phyloP scores from a whole-genome alignment of 2,888 invertebrate species.

The Nowickia ferox region DNA sequence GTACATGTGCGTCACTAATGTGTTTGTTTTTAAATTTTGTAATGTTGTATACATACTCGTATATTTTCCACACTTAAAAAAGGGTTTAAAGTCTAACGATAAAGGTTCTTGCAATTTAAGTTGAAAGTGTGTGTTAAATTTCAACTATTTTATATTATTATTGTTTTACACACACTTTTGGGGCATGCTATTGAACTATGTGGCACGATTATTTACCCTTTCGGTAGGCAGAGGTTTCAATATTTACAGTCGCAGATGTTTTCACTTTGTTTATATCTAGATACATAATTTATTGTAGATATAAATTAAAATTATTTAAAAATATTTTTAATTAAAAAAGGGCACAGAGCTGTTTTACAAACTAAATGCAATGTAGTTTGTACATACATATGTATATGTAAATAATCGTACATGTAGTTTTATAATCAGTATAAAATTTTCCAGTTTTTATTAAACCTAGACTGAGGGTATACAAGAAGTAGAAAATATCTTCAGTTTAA shows the following conservation, averaged over 20 bases:
- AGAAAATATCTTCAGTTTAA: background rate
- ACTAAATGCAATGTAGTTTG: background rate
- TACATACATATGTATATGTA: too few relatives aligned
- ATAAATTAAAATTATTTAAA: conserved; percentile 19
- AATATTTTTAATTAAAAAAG: conserved; percentile 15
- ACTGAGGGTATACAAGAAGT: background rate
- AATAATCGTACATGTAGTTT: background rate
- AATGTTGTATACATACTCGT: conserved; percentile 38
- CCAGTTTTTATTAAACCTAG: background rate
- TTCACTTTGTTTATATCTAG: conserved; percentile 45
- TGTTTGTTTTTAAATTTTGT: conserved; percentile 27
- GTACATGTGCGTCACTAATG: background rate
- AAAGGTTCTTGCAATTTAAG: conserved; percentile 9
- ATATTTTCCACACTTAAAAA: conserved; percentile 13
- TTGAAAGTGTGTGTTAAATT: background rate
- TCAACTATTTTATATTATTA: conserved; percentile 1
- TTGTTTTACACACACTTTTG: conserved; percentile 45
- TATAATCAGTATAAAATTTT: background rate
- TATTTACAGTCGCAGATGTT: conserved; percentile 68
- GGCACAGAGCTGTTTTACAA: background rate
- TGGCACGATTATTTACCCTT: conserved; percentile 28
- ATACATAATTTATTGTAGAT: background rate
- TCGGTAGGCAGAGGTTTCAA: conserved; percentile 62
- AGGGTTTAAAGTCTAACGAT: conserved; percentile 30
- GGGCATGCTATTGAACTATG: conserved; percentile 22